These are phyloP conservation scores for Tauraco hartlaubi DNA, from an alignment of 2,797 vertebrate genomes.

Conservation along the genomic window DNA sequence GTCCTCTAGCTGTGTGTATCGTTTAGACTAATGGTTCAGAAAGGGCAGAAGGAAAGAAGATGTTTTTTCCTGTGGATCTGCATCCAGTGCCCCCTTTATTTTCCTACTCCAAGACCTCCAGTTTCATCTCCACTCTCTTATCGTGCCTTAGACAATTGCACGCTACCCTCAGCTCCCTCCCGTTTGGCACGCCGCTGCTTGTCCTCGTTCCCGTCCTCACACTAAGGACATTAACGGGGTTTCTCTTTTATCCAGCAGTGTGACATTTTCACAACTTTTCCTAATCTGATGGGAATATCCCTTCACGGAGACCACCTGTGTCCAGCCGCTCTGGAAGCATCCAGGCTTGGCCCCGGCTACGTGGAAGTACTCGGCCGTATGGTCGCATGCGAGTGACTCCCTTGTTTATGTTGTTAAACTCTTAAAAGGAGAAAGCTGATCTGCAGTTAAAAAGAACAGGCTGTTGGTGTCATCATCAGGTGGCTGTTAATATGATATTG, in stretches of 20 bases:
- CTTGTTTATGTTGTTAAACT: neutral
- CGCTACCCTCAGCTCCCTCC: neutral
- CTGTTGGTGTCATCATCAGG: neutral
- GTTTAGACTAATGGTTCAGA: neutral
- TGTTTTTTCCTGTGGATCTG: neutral
- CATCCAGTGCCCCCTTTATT: neutral
- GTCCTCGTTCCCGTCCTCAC: neutral
- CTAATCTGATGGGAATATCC: neutral
- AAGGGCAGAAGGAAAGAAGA: neutral
- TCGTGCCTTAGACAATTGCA: neutral
- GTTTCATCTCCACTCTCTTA: neutral
- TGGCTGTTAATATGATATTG: neutral
- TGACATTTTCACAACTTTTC: neutral
- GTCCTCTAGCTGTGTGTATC: neutral
- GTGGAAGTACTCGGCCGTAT: accelerated
- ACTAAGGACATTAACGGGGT: accelerated
- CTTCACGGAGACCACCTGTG: neutral
- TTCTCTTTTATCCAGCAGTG: neutral
- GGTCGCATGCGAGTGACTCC: accelerated
- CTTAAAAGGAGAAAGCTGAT: neutral
- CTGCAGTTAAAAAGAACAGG: neutral
- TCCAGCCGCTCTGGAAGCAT: neutral
- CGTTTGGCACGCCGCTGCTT: accelerated
- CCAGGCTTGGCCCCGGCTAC: neutral
- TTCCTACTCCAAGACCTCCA: neutral